Conservation (phyloP, 37 sponge, comb jelly and placozoan genomes). For the Ephydatia muelleri region DNA sequence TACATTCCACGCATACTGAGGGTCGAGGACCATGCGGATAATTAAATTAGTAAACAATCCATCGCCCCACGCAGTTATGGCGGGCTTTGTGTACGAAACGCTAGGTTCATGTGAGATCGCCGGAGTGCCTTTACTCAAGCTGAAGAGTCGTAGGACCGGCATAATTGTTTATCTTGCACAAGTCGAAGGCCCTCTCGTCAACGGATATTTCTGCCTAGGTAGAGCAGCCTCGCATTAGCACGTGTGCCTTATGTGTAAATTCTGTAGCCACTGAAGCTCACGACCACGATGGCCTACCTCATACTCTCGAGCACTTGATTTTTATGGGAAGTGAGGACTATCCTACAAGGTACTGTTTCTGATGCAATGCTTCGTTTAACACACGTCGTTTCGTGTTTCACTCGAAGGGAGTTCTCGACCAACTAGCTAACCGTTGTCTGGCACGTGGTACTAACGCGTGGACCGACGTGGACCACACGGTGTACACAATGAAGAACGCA, state of each 20-base stretch:
- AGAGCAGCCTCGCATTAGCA: neutral
- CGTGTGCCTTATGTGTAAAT: neutral
- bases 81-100: neutral
- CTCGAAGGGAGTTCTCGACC: slow-evolving; percentile 89
- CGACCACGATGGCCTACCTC: slow-evolving; percentile 96
- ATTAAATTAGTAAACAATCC: neutral
- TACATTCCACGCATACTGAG: neutral
- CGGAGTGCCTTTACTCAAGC: slow-evolving; percentile 68
- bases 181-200: slow-evolving; percentile 84
- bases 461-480: slow-evolving; percentile 97
- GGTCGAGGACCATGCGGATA: neutral
- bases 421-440: slow-evolving; percentile 89
- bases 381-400: neutral
- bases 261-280: slow-evolving; percentile 90
- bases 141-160: slow-evolving; percentile 73
- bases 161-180: slow-evolving; percentile 73
- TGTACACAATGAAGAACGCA: slow-evolving; percentile 93
- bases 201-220: slow-evolving; percentile 90
- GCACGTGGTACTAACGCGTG: slow-evolving; percentile 98
- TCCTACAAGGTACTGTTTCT: slow-evolving; percentile 81
- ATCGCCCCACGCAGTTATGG: neutral
- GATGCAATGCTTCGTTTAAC: neutral
- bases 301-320: slow-evolving; percentile 96
- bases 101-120: slow-evolving; percentile 41
- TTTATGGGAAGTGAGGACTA: slow-evolving; percentile 97